Base-by-base conservation (phyloP, 2,797 vertebrate genomes). In the Loris lydekkerianus region DNA sequence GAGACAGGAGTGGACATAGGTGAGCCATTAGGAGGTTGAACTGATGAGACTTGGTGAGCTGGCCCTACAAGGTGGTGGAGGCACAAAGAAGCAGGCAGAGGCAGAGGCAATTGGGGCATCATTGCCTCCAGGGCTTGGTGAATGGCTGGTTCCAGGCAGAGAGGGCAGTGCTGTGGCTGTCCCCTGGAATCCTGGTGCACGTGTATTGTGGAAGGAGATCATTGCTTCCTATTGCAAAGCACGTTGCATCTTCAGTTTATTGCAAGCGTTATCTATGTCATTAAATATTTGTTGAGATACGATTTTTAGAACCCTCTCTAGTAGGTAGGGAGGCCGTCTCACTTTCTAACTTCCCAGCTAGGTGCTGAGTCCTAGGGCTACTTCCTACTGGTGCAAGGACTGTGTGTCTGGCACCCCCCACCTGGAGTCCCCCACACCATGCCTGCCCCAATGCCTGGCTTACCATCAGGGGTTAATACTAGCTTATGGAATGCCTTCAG, bases 21-120 rank as follows among this genome's bases (percentile, higher is more conserved):
- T 2, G 11, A 20, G 10, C 20, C 1, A 0, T 37, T 14, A 31
- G 6, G 56, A 56, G 25, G 72, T 18, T 70, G 8, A 1, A 2
- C 10, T 70, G 5, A 1, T 0, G 9, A 34, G 37, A 83, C n/a
- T n/a, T 17, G 3, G 2, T 56, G 31, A 49, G 29, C 49, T 34
- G 1, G 15, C 18, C 49, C 67, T 82, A 21, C n/a, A 37, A 17
- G 27, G 25, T 53, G 14, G 27, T 25, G 27, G 3, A 21, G 40
- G n/a, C 5, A 7, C 49, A 56, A 81, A n/a, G 82, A 86, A 60
- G 73, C 25, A 61, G 77, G 72, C 27, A 43, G 53, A 91, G 31
- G 27, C 65, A 46, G 58, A 43, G 75, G 11, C 20, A 31, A 7
- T 5, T 23, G 31, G 14, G 0, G 27, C 37, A 61, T n/a, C 23